Percentiles rank a stretch among this genome's conserved stretches.
These are phyloP conservation scores for Pachycephus smyrnensis DNA, from an alignment of 2,888 invertebrate genomes.

Conservation along the genomic window DNA sequence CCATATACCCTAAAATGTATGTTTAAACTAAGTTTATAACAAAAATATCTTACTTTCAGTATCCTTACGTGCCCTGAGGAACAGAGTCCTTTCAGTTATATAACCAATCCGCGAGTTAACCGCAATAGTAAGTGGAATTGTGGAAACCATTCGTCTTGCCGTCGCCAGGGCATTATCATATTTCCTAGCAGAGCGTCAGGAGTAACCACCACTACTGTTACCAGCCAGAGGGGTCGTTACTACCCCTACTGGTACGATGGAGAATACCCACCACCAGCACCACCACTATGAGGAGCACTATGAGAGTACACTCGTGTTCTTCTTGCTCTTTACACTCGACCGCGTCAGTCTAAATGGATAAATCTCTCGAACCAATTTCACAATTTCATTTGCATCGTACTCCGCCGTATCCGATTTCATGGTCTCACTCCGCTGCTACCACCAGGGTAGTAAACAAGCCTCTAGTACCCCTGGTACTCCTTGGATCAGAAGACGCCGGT, in stretches of 20 bases:
- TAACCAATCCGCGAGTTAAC: conserved; percentile 56
- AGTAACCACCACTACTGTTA: conserved; percentile 29
- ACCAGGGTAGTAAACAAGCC: neutral
- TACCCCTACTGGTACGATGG: conserved; percentile 15
- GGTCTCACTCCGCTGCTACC: conserved; percentile 14
- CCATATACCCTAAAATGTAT: neutral
- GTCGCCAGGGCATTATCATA: conserved; percentile 57
- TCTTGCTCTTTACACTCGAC: conserved; percentile 38
- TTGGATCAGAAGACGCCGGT: neutral
- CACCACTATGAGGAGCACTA: neutral
- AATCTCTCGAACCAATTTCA: conserved; percentile 58
- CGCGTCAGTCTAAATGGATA: conserved; percentile 48
- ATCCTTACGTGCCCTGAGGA: neutral
- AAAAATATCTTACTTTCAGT: neutral
- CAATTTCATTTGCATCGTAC: conserved; percentile 57
- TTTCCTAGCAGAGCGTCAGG: conserved; percentile 46
- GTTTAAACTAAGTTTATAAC: neutral
- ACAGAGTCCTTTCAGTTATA: conserved; percentile 13
- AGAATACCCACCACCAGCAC: conserved; percentile 14
- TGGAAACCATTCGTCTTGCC: conserved; percentile 52
- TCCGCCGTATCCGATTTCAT: conserved; percentile 47
- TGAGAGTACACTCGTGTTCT: conserved; percentile 14
- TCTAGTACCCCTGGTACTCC: neutral
- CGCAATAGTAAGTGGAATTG: conserved; percentile 45
- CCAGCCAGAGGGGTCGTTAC: conserved; percentile 20